Percentiles rank a stretch among this genome's conserved stretches.
phyloP scores from a whole-genome alignment of 1,140 invertebrate species.

The Portunus trituberculatus region DNA sequence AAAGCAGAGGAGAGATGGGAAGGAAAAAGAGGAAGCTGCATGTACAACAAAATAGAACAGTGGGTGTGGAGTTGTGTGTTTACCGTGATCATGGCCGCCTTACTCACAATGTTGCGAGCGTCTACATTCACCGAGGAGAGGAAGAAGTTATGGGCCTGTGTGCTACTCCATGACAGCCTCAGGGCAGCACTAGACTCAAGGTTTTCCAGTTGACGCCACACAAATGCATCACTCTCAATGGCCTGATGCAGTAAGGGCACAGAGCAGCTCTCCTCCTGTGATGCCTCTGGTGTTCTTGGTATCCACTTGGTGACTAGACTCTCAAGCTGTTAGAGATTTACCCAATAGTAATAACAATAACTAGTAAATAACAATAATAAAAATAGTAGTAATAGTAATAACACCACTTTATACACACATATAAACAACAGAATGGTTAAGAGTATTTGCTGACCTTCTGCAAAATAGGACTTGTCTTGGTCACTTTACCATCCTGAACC shows the following conservation, averaged over 20 bases:
- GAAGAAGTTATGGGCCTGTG: conserved; percentile 65
- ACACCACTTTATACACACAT: too few species aligned
- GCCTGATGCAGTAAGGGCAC: conserved; percentile 54
- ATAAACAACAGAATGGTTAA: too few species aligned
- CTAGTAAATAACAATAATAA: too few species aligned
- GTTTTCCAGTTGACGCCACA: conserved; percentile 69
- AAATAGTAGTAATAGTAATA: too few species aligned
- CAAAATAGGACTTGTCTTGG: conserved; percentile 45
- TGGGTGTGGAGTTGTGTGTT: conserved; percentile 47
- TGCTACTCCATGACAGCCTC: conserved; percentile 59
- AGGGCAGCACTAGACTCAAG: conserved; percentile 62
- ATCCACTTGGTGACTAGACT: conserved; percentile 64
- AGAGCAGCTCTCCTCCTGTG: not conserved
- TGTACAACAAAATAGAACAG: conserved; percentile 40
- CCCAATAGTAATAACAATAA: too few species aligned
- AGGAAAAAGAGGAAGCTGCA: not conserved
- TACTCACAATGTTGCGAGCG: conserved; percentile 75
- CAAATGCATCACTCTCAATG: conserved; percentile 68
- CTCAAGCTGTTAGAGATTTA: conserved; percentile 48
- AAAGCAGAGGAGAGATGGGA: too few species aligned
- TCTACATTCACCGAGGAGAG: conserved; percentile 66
- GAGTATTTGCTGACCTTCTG: conserved; percentile 40
- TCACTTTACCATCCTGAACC: not conserved
- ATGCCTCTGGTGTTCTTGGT: not conserved
- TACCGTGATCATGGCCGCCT: conserved; percentile 65